Evolutionary conservation across 1,140 invertebrate genomes (phyloP), one percentile per base, ranked within the genome.

Genomic region (Uloborus diversus): DNA sequence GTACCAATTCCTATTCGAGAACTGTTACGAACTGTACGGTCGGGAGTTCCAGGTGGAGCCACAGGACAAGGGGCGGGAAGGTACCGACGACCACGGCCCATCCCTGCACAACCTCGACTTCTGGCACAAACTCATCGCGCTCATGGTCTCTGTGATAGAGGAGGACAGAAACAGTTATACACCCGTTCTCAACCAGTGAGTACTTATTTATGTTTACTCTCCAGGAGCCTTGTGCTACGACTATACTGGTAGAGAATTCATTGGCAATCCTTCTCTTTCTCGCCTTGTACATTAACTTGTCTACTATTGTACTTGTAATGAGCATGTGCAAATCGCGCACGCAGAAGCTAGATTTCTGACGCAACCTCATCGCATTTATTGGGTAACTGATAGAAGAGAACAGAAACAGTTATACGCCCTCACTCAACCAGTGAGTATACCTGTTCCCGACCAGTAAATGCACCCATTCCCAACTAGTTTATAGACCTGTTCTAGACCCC

Each of bases 361-460:
- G 98, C 88, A 99, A 99, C 84, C 88, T 99, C 33, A 97, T 99
- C 82, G 96, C 96, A 13, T 90, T 99, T 47, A 98, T 99, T 81
- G 96, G 98, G n/a, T 98, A 96, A 75, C 96, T 99, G 42, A 98
- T 99, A 85, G 97, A 99, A 87, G 98, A 99, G 86, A 98, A 99
- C 87, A 94, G 94, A 84, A 98, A 98, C 86, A 97, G 95, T 86
- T 99, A 99, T 86, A 96, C 96, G 7, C 94, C 96, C n/a, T 97
- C 99, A 33, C 89, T 99, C 37, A 99, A 98, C 88, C 98, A 99
- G 89, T 99, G 80, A 82, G n/a, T n/a, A n/a, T n/a, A n/a, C n/a
- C n/a, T n/a, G n/a, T n/a, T n/a, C n/a, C n/a, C n/a, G n/a, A n/a
- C n/a, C n/a, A n/a, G n/a, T n/a, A n/a, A n/a, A n/a, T n/a, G n/a